Evolutionary conservation across 2,113 vertebrate species (phyloP), one percentile per base, ranked within the genome.

Genomic region (Ameiurus melas): DNA sequence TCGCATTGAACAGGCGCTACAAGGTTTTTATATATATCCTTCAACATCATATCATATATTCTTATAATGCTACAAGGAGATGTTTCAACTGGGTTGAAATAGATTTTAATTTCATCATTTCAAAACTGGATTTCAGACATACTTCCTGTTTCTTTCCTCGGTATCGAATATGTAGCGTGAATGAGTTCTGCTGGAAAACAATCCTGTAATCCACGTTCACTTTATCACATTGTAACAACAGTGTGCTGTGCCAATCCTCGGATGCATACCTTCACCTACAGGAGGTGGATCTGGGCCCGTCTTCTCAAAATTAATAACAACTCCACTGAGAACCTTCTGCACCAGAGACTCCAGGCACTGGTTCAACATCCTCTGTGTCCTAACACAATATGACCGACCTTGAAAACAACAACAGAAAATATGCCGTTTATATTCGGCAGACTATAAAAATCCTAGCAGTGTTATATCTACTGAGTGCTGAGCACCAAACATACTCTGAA

Each of bases 291-390:
- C 98, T 0, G 98, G 97, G 86, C 98, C 98, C 0, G 97, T 97
- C 94, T 99, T 99, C 94, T 99, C 98, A 93, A 99, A 99, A 93
- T 99, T 97, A 89, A 99, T 98, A 83, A 99, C 98, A 78, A 99
- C 98, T 78, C 98, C 98, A 89, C 98, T 99, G 91, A 98, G 97
- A 88, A 99, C 97, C 92, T 99, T 99, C 94, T 99, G 98, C 92
- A 99, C 98, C 92, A 99, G 93, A 83, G 98, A 99, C 93, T 99
- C 98, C 91, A 99, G 94, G 95, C 98, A 99, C 89, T 99, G 98
- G 93, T 98, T 99, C 91, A 99, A 94, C 98, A 98, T 99, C 78
- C 98, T 96, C 95, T 99, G 97, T 60, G 98, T 98, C 90, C 97
- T 97, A 2, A 99, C 97, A 55, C 97, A 98, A 87, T 99, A 99